A percentile compares a stretch with the other conserved stretches of the same genome.
Conservation (phyloP, 2,113 vertebrate species). For the Sminthopsis crassicaudata region DNA sequence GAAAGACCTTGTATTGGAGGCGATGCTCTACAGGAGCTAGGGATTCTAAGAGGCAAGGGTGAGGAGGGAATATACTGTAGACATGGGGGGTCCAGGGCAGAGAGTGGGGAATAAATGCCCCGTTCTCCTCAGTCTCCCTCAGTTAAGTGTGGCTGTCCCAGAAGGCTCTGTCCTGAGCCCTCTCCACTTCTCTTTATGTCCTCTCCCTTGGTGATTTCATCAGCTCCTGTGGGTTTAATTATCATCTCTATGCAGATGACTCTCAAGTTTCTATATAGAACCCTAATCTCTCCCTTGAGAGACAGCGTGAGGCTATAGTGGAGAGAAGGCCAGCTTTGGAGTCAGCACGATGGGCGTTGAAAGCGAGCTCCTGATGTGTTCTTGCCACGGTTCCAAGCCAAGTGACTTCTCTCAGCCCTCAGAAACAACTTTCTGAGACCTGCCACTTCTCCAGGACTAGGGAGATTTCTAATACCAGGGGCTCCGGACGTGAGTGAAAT, state of each 20-base stretch:
- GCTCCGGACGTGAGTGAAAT: not conserved
- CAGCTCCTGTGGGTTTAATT: not conserved
- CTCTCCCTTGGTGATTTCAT: not conserved
- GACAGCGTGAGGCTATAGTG: not conserved
- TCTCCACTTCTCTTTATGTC: not conserved
- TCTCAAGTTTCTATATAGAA: not conserved
- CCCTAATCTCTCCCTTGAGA: not conserved
- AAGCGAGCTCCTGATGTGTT: not conserved
- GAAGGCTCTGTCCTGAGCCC: not conserved
- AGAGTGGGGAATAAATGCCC: not conserved
- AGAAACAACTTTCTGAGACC: not conserved
- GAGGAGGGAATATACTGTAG: not conserved
- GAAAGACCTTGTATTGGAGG: not conserved
- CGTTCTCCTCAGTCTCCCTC: not conserved
- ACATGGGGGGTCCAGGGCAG: not conserved
- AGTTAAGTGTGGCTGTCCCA: not conserved
- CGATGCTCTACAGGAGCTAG: not conserved
- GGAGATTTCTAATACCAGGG: not conserved
- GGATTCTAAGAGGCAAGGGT: too few relatives aligned
- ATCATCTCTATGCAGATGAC: not conserved
- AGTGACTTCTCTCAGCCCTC: not conserved
- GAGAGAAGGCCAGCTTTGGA: not conserved
- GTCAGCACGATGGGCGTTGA: not conserved
- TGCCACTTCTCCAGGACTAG: not conserved
- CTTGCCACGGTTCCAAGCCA: not conserved